Evolutionary conservation across 2,797 vertebrate species (phyloP).

Genomic region (Chiloscyllium punctatum): DNA sequence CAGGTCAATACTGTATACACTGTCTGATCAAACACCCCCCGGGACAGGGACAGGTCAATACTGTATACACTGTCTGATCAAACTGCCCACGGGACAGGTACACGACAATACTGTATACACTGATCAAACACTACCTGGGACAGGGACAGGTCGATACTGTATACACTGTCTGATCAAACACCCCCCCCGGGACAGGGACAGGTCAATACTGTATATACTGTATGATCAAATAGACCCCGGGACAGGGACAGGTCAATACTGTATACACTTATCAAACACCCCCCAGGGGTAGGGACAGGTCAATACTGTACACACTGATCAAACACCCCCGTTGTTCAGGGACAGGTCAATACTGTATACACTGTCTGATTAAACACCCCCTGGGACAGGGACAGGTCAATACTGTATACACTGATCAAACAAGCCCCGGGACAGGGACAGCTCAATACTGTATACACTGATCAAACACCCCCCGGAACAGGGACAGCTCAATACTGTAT

Average conservation of each 20-base stretch:
- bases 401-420: neutral
- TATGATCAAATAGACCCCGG: no score
- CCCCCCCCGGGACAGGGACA: conserved; percentile 40
- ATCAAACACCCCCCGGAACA: no score
- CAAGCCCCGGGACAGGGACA: no score
- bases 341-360: conserved; percentile 48
- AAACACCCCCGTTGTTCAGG: no score
- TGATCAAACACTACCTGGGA: no score
- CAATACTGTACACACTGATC: neutral
- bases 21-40: no score
- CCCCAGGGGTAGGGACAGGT: conserved; percentile 56
- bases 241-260: conserved; percentile 48
- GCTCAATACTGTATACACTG: conserved; percentile 42
- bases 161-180: no score
- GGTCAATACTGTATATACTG: conserved; percentile 42
- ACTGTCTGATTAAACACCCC: no score
- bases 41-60: conserved; percentile 49
- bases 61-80: neutral
- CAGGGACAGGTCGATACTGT: conserved; percentile 48
- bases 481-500: conserved; percentile 48
- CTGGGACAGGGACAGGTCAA: conserved; percentile 48
- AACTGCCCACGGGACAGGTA: no score
- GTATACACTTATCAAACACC: neutral
- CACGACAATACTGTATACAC: neutral
- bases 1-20: conserved; percentile 45